Base-by-base conservation (phyloP, 2,113 vertebrate genomes). In the Lampris incognitus region DNA sequence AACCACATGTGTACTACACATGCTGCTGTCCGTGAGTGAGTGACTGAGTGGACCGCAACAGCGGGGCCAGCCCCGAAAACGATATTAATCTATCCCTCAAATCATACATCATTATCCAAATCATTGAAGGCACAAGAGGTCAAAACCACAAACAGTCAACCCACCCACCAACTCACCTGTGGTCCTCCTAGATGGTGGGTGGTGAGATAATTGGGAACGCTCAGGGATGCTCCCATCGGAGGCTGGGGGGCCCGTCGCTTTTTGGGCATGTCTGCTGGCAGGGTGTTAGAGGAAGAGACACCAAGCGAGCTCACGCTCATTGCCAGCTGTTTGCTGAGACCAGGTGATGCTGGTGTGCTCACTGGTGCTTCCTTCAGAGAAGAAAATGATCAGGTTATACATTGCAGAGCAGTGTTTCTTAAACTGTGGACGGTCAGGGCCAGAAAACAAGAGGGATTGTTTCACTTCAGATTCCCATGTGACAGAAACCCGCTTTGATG, bases 201-300 rank as follows among this genome's bases (percentile, higher is more conserved):
- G 1, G 78, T 69, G 0, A 95, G 94, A n/a, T 92, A 86, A 77
- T 89, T 92, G 0, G 94, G 89, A 13, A 87, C 50, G 0, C 95
- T 97, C 76, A 85, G 95, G 0, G 95, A 95, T 0, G 10, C 71
- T 0, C 82, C 52, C 91, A 96, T 80, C 0, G 97, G 97, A n/a
- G 95, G 85, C 0, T 93, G 84, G 0, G 97, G 98, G 0, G 98
- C 98, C 1, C 94, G 92, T n/a, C 97, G 94, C 66, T 99, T 99
- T 90, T 97, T 98, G 0, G 95, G 92, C 73, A 88, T 84, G 0
- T 97, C 95, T 0, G 92, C 86, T 0, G 93, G 93, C 73, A 94
- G 78, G 0, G 95, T 95, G 82, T 70, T 94, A 0, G 92, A 94
- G 0, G 94, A 94, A 51, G 91, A 88, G 13, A 91, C 92, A 0